phyloP scores from a whole-genome alignment of 2,113 vertebrate species.

The Amblyornis subalaris region DNA sequence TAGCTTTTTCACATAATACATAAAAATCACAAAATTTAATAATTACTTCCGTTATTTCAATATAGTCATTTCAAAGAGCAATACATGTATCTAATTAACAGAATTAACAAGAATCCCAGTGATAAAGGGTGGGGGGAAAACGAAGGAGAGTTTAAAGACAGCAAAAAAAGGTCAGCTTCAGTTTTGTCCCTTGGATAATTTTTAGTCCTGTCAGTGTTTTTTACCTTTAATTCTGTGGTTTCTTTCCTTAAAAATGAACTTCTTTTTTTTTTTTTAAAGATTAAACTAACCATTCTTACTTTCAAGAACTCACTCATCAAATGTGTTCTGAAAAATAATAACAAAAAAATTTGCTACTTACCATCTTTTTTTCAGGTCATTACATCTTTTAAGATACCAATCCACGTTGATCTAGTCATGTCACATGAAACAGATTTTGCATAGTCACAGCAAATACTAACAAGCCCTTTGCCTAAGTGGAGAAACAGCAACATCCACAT shows the following conservation, averaged over 20 bases:
- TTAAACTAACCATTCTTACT: neutral
- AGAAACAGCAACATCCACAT: neutral
- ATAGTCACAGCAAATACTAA: neutral
- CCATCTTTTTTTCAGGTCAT: neutral
- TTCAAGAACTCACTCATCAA: neutral
- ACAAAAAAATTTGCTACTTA: neutral
- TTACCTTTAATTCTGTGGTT: neutral
- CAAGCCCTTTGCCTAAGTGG: neutral
- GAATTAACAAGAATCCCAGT: neutral
- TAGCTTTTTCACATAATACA: neutral
- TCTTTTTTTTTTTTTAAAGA: neutral
- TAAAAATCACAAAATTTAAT: neutral
- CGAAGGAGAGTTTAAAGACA: neutral
- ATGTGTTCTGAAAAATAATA: neutral
- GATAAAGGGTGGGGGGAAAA: fast-evolving
- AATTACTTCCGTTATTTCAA: neutral
- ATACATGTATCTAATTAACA: neutral
- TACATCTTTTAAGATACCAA: neutral
- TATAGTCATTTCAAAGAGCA: neutral
- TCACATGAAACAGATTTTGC: neutral
- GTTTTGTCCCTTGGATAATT: neutral
- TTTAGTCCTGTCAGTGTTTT: neutral
- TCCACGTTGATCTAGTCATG: neutral
- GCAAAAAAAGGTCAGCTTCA: neutral
- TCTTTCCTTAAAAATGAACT: neutral